Percentiles rank a stretch among this genome's conserved stretches.
phyloP scores from a whole-genome alignment of 2,797 vertebrate species.

The Harpagifer antarcticus region DNA sequence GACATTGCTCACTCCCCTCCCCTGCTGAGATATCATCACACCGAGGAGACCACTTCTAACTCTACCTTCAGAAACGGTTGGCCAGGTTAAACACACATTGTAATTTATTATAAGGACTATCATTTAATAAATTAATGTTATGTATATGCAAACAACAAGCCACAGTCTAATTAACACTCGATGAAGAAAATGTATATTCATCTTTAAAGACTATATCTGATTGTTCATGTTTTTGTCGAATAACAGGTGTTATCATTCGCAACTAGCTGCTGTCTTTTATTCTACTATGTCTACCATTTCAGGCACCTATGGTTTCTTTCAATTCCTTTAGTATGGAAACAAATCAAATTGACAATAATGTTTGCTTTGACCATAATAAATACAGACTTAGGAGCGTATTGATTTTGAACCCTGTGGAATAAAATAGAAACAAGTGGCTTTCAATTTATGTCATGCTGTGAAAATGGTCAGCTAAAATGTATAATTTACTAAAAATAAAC shows the following conservation, averaged over 20 bases:
- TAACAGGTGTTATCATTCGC: not conserved
- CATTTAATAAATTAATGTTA: not conserved
- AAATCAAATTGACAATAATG: not conserved
- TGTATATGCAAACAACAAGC: not conserved
- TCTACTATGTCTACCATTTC: not conserved
- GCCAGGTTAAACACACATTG: constrained; percentile 5
- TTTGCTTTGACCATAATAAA: not conserved
- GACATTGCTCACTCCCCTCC: constrained; percentile 32
- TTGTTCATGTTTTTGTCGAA: not conserved
- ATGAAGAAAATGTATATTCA: not conserved
- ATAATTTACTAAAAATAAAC: not conserved
- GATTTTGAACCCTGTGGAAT: not conserved
- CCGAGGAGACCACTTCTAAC: constrained; percentile 32
- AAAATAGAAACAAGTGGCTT: not conserved
- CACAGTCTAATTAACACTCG: not conserved
- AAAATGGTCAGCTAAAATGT: not conserved
- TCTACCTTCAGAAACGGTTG: constrained; percentile 20
- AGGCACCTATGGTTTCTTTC: not conserved
- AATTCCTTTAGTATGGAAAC: not conserved
- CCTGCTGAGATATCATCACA: constrained; percentile 50
- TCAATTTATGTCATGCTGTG: not conserved
- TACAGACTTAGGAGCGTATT: not conserved
- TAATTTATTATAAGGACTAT: not conserved
- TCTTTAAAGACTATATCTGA: not conserved
- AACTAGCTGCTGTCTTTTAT: not conserved